Conservation (phyloP, 2,113 vertebrate species). For the Notarius lentiginosus region DNA sequence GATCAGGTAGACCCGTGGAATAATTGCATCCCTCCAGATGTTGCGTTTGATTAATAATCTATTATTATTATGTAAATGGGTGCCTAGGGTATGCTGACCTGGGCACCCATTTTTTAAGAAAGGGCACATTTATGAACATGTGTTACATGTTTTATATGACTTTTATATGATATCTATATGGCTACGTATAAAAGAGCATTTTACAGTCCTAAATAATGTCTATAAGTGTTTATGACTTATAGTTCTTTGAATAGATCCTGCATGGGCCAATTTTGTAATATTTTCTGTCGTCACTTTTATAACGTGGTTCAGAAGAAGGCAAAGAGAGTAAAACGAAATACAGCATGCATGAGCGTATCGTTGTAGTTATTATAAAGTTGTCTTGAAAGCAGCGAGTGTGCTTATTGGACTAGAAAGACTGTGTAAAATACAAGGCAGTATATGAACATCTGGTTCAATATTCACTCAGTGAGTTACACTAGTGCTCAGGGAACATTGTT, state of each 20-base stretch:
- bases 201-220: not conserved
- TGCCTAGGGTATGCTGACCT: not conserved
- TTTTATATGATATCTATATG: not conserved
- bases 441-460: slow-evolving; percentile 13
- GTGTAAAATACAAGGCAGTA: slow-evolving; percentile 1
- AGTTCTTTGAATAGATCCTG: not conserved
- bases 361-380: not conserved
- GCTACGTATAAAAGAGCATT: not conserved
- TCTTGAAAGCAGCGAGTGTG: not conserved
- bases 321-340: not conserved
- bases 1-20: not conserved
- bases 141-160: not conserved
- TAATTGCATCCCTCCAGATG: not conserved
- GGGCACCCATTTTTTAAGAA: not conserved
- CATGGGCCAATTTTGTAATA: not conserved
- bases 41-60: not conserved
- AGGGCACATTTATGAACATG: not conserved
- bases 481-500: slow-evolving; percentile 18
- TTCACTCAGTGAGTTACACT: not conserved
- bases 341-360: not conserved
- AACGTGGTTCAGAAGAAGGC: not conserved
- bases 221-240: not conserved
- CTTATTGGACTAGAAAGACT: not conserved
- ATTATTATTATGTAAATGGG: no score
- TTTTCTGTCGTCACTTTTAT: not conserved